Evolutionary conservation across 2,797 vertebrate species (phyloP).

Genomic region (Parauchenoglanis punctatus): DNA sequence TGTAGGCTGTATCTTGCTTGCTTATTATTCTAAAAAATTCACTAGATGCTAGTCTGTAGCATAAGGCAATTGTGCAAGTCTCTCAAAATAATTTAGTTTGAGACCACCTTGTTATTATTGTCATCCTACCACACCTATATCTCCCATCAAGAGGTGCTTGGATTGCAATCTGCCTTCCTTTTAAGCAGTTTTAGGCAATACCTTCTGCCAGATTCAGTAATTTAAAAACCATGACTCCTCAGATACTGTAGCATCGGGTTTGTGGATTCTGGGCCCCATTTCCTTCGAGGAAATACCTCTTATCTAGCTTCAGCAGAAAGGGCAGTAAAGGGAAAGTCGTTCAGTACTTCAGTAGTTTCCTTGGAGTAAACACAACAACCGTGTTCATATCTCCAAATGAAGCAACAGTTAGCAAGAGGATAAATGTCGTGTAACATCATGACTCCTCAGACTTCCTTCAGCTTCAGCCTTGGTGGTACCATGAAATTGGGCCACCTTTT

Average conservation of each 20-base stretch:
- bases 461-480: constrained; percentile 26
- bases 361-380: neutral
- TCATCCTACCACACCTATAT: neutral
- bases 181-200: neutral
- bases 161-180: neutral
- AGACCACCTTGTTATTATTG: neutral
- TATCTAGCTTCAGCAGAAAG: neutral
- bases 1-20: neutral
- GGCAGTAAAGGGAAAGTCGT: neutral
- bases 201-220: neutral
- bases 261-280: neutral
- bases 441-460: neutral
- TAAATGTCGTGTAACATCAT: neutral
- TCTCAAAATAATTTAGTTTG: neutral
- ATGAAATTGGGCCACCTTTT: constrained; percentile 11
- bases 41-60: neutral
- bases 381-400: neutral
- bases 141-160: neutral
- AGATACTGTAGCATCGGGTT: neutral
- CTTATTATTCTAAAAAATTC: neutral
- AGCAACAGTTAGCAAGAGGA: neutral
- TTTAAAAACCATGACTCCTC: neutral
- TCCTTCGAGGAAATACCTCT: neutral
- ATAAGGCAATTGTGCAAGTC: neutral
- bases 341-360: neutral